These are phyloP conservation scores for Tetragonisca angustula DNA, from an alignment of 2,888 invertebrate species.

Conservation along the genomic window DNA sequence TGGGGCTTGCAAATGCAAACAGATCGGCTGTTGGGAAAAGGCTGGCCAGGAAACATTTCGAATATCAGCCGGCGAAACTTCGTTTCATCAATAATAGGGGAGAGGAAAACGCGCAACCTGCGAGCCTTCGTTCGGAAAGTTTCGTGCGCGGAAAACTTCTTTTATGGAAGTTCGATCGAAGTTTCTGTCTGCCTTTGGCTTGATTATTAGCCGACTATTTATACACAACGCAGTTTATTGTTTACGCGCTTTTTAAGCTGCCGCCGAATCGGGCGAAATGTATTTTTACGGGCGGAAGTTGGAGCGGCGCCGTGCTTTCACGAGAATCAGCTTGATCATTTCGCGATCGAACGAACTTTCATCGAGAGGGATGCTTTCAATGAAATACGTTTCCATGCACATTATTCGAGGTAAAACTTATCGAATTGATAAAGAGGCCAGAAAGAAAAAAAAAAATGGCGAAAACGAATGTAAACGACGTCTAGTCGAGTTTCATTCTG, in stretches of 20 bases:
- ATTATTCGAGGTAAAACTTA: neutral
- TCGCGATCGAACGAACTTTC: neutral
- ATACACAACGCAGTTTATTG: conserved; percentile 45
- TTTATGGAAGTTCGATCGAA: conserved; percentile 68
- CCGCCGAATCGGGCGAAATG: neutral
- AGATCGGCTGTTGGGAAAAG: neutral
- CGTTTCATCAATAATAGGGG: conserved; percentile 63
- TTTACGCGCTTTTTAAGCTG: conserved; percentile 51
- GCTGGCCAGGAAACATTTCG: conserved; percentile 48
- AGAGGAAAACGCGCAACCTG: conserved; percentile 22
- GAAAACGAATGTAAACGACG: neutral
- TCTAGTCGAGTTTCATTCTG: neutral
- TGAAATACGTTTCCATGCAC: neutral
- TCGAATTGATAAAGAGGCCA: conserved; percentile 1
- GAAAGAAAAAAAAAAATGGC: neutral
- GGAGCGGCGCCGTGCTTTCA: neutral
- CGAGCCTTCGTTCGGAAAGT: conserved; percentile 43
- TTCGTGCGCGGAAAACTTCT: conserved; percentile 42
- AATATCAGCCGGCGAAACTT: conserved; percentile 51
- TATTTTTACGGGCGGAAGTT: conserved; percentile 38
- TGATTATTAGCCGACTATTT: conserved; percentile 63
- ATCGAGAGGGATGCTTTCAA: neutral
- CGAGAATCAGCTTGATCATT: neutral
- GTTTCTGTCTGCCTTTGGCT: conserved; percentile 44
- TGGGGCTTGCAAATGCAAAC: conserved; percentile 32